Evolutionary conservation across 35 echinoderm and acorn worm species (phyloP).

Genomic region (Lytechinus variegatus): DNA sequence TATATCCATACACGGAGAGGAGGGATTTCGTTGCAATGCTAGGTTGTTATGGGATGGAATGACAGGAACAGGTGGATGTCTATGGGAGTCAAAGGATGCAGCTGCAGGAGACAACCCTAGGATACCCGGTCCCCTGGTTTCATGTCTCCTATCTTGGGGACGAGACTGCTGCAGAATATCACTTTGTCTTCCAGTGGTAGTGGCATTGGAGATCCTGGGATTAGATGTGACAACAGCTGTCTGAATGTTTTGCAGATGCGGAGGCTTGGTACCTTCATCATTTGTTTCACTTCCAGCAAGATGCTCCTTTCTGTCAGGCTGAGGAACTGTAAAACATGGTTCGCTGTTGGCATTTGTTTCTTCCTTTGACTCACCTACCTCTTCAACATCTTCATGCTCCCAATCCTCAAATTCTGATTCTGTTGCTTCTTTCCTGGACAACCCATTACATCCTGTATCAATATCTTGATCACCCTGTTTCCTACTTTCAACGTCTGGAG

Average conservation of each 20-base stretch:
- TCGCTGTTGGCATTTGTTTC: not conserved
- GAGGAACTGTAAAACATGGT: not conserved
- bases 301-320: not conserved
- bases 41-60: not conserved
- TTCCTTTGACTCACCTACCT: not conserved
- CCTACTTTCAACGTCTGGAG: not conserved
- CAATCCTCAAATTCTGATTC: slow-evolving; percentile 10
- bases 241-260: not conserved
- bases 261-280: not conserved
- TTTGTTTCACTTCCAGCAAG: not conserved
- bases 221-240: not conserved
- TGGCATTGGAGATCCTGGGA: not conserved
- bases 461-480: not conserved
- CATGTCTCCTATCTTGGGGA: not conserved
- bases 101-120: not conserved
- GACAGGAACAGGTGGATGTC: not conserved
- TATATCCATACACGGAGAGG: not conserved
- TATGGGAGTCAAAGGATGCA: not conserved
- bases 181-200: not conserved
- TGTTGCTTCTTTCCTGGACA: not conserved
- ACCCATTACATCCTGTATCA: not conserved
- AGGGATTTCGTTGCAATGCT: not conserved
- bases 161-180: not conserved
- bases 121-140: not conserved
- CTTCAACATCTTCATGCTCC: not conserved